Evolutionary conservation across 1,140 invertebrate genomes (phyloP), one percentile per base, ranked within the genome.

Genomic region (Lucilia cuprina): DNA sequence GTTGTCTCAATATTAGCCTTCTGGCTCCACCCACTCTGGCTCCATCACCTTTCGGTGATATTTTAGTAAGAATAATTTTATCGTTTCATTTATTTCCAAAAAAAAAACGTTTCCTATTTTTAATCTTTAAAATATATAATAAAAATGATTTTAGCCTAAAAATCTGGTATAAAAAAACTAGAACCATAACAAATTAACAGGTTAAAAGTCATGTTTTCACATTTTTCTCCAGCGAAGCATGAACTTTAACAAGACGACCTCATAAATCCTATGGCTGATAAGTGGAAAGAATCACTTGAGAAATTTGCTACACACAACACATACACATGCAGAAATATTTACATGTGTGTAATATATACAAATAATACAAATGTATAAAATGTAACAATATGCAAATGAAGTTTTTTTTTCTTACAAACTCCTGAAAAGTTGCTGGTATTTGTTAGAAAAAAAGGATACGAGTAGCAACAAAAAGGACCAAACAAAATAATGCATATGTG

Each of bases 141-240:
- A 1, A 30, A 2, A 30, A 30, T 2, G 25, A 30, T 30, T 30
- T 30, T 30, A 30, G 25, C 25, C 25, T 30, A 30, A 30, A 49
- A 49, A 49, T 12, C 49, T 49, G 2, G 17, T 10, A 14, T 1
- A 5, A 55, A 55, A 55, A 55, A 55, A 55, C 17, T 47, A 49
- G 10, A 21, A 49, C 77, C 77, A 80, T 25, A 49, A 80, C 77
- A 80, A 80, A 80, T 80, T 80, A 80, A 80, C 77, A 80, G 77
- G 77, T 80, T 80, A 80, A 80, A 80, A 80, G 77, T 80, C 77
- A 80, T 80, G 77, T 78, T 78, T 78, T 78, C 75, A 78, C 8
- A 70, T 70, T 35, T 41, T 50, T 14, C 19, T 80, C 1, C 4
- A 49, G n/a, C 41, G 8, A 80, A 21, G 47, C 77, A 80, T 50